Percentiles rank a stretch among this genome's conserved stretches.
Conservation (phyloP, 2,888 invertebrate genomes). For the Tetragonisca angustula region DNA sequence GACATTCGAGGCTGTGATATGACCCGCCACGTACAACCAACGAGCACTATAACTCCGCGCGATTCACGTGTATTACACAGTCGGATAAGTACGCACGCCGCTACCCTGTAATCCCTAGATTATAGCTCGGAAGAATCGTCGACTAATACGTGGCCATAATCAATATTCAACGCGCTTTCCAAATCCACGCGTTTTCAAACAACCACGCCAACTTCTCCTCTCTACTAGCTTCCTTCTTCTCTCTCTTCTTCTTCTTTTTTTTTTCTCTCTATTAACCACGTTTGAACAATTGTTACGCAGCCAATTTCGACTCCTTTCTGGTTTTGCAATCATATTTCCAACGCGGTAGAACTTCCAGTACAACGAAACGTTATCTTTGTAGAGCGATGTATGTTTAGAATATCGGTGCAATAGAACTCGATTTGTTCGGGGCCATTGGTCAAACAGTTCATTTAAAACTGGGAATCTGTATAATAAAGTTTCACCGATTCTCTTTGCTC, state of each 20-base stretch:
- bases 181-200: slow-evolving; percentile 12
- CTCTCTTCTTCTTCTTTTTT: too few relatives aligned
- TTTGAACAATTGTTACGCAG: neutral
- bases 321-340: too few relatives aligned
- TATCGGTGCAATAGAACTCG: too few relatives aligned
- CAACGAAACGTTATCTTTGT: too few relatives aligned
- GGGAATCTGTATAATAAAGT: too few relatives aligned
- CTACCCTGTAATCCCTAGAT: slow-evolving; percentile 50
- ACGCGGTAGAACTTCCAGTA: too few relatives aligned
- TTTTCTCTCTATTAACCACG: neutral
- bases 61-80: slow-evolving; percentile 45
- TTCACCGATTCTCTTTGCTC: too few relatives aligned
- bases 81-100: slow-evolving; percentile 40
- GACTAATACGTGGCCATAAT: slow-evolving; percentile 21
- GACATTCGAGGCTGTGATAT: slow-evolving; percentile 18
- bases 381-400: too few relatives aligned
- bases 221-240: neutral
- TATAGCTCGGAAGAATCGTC: slow-evolving; percentile 39
- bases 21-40: neutral
- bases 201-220: neutral
- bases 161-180: slow-evolving; percentile 34
- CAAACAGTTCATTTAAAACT: too few relatives aligned
- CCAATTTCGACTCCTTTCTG: neutral
- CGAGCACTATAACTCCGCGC: slow-evolving; percentile 1
- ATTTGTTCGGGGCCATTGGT: too few relatives aligned